These are phyloP conservation scores for Melanargia galathea DNA, from an alignment of 2,888 invertebrate genomes.

Conservation along the genomic window DNA sequence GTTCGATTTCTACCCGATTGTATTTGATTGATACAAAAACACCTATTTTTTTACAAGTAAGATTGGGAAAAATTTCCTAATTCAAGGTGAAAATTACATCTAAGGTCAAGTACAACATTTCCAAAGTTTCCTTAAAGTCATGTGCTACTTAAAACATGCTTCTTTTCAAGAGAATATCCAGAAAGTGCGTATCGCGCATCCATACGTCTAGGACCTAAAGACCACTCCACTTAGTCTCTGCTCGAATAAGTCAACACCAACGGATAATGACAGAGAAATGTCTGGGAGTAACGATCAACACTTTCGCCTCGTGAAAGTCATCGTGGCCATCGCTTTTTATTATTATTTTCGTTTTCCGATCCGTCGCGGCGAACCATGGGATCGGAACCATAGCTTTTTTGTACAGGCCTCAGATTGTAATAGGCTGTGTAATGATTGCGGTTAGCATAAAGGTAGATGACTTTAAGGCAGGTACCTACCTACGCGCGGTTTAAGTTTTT, in stretches of 20 bases:
- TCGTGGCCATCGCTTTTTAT: slow-evolving; percentile 31
- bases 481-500: no score
- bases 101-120: no score
- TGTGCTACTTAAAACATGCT: no score
- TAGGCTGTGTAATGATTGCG: not conserved
- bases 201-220: no score
- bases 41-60: not conserved
- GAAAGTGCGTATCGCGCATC: no score
- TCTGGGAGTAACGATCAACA: slow-evolving; percentile 29
- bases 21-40: not conserved
- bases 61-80: slow-evolving; percentile 10
- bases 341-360: slow-evolving; percentile 26
- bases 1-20: slow-evolving; percentile 16
- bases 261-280: slow-evolving; percentile 32
- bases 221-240: no score
- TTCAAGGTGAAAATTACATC: not conserved
- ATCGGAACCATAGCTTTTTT: slow-evolving; percentile 30
- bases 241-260: not conserved
- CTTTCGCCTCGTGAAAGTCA: slow-evolving; percentile 39
- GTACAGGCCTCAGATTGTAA: slow-evolving; percentile 11
- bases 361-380: slow-evolving; percentile 17
- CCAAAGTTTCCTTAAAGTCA: no score
- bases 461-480: no score
- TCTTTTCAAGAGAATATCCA: no score
- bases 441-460: not conserved